Base-by-base conservation (phyloP, 2,113 vertebrate genomes). In the Thamnophis sirtalis region DNA sequence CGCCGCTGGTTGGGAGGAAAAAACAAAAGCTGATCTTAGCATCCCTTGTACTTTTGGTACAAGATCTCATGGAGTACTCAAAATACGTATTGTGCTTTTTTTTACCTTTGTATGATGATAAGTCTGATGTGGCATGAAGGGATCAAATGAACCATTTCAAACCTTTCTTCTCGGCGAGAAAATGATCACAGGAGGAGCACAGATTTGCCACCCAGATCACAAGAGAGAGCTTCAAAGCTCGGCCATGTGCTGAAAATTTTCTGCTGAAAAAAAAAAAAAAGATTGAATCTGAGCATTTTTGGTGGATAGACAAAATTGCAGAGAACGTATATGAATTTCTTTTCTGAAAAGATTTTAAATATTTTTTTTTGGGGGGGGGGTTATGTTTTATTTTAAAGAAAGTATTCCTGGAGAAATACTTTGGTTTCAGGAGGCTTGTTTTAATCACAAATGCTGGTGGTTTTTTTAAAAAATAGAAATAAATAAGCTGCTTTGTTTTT, bases 1-100 rank as follows among this genome's bases (percentile, higher is more conserved):
- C 33, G 7, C 33, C 0, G 7, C 17, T 3, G 13, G 63, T 73
- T 21, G 56, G 9, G 8, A 26, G 43, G 43, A 60, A 50, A 50
- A 50, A 5, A 6, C 3, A 22, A 73, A 73, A 73, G 68, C 68
- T 80, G 33, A 43, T 43, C 73, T 80, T 80, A 50, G 89, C 95
- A 73, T 94, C 87, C 93, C 92, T 88, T 92, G 88, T 92, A 86
- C 93, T 84, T 60, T 94, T 97, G 95, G 88, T 92, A 95, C 96
- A 93, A 95, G 58, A 90, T 94, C 93, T 89, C 93, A 87, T 95
- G 93, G 89, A 95, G 89, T 95, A 80, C 60, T 56, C 89, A 88
- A 54, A 48, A 58, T 56, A 63, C 92, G 93, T 96, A 68, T 53
- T 87, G 94, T 90, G 93, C 92, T 92, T 95, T 94, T 95, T 91